Evolutionary conservation across 1,140 invertebrate species (phyloP).

Genomic region (Orius laevigatus): DNA sequence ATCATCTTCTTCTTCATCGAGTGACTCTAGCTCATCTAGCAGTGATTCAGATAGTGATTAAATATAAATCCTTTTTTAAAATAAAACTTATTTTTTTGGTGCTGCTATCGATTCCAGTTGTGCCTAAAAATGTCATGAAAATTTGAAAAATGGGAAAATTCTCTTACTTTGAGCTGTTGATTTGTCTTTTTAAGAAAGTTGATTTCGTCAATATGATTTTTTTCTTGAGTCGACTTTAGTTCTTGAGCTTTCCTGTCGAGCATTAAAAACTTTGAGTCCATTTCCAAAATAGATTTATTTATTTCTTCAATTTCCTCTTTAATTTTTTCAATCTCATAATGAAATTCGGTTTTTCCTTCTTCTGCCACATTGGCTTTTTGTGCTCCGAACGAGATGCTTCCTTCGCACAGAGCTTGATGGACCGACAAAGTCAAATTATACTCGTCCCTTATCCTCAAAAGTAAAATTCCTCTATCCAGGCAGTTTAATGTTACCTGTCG

Average conservation of each 20-base stretch:
- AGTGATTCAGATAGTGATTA: too few relatives aligned
- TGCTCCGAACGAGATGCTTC: slow-evolving; percentile 93
- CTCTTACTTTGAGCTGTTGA: slow-evolving; percentile 67
- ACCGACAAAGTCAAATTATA: slow-evolving; percentile 89
- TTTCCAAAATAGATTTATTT: slow-evolving; percentile 39
- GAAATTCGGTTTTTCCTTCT: slow-evolving; percentile 38
- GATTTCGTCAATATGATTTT: slow-evolving; percentile 81
- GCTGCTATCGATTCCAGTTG: slow-evolving; percentile 75
- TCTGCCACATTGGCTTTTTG: slow-evolving; percentile 76
- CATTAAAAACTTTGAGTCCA: slow-evolving; percentile 22
- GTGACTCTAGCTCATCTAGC: slow-evolving; percentile 5
- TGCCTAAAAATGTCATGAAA: slow-evolving; percentile 43
- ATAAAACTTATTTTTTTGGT: slow-evolving; percentile 57
- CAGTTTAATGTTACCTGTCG: slow-evolving; percentile 96
- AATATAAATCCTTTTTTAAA: too few relatives aligned
- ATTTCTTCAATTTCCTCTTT: slow-evolving; percentile 66
- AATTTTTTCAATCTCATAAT: slow-evolving; percentile 50
- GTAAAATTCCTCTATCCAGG: slow-evolving; percentile 78
- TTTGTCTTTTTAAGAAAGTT: slow-evolving; percentile 85
- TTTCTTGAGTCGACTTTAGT: slow-evolving; percentile 67
- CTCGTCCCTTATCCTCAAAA: slow-evolving; percentile 86
- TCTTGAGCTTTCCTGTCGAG: slow-evolving; percentile 66
- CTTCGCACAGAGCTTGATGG: slow-evolving; percentile 88
- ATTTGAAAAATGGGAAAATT: slow-evolving; percentile 1
- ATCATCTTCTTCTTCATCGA: neutral